Base-by-base conservation (phyloP, 2,113 vertebrate genomes). In the Mobula birostris region DNA sequence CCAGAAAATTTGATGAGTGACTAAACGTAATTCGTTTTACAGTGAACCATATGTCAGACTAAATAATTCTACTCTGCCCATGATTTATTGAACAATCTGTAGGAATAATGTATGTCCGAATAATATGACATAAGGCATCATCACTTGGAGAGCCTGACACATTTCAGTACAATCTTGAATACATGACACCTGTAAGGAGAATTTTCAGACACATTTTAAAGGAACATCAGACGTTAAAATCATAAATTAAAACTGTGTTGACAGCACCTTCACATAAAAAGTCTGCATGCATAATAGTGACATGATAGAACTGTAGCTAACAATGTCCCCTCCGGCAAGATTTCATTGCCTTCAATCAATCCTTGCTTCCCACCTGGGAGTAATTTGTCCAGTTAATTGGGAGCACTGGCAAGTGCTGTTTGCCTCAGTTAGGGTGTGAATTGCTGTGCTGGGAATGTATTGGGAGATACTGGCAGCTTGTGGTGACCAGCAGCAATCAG, bases 291-390 rank as follows among this genome's bases (percentile, higher is more conserved):
- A 74, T 56, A 48, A 27, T 93, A 24, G 70, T 56, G 91, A 48
- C 19, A 72, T 90, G 85, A 66, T 90, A 32, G 85, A 7, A 90
- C 70, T 76, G 68, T 12, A 7, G 36, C 70, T 56, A 74, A 76
- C 70, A 93, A 21, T 27, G 11, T 76, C 90, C 17, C 90, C 90
- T 93, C 91, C 36, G 17, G 68, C 70, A 93, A 93, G 36, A 74
- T 93, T 93, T 93, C 85, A 90, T 68, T 90, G 85, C 85, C 63
- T 90, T 90, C 91, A 93, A 93, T 93, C 91, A 93, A 40, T 56
- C 36, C 36, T 56, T 21, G 24, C 32, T 48, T 76, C 91, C 70
- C 91, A 93, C 91, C 91, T 76, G 91, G 91, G 70, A 93, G 68
- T 36, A 93, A 93, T 93, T 93, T 74, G 68, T 93, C 68, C 91